Base-by-base conservation (phyloP, 1,140 invertebrate species). In the Aphidius ervi region DNA sequence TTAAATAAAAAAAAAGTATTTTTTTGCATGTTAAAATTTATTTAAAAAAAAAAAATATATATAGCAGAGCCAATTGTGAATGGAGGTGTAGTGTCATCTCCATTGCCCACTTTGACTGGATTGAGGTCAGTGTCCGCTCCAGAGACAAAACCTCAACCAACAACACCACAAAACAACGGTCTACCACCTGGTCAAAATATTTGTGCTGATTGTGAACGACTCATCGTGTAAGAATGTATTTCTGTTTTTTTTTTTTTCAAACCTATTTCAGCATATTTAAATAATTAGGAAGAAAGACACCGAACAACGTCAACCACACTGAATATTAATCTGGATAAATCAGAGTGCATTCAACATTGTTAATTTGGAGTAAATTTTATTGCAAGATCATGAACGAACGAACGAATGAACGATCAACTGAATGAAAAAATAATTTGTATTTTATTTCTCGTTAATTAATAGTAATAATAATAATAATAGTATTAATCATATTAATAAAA, bases 201-300 rank as follows among this genome's bases (percentile, higher is more conserved):
- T 79, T 96, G 93, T 81, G 89, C 90, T 62, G 92, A 95, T 70
- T 96, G 93, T 82, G 92, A 94, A 80, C 87, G 92, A 74, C 86
- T 95, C 71, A 95, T 95, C 80, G 91, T 93, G 92, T 95, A 92
- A 93, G 91, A 48, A 61, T 49, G 47, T 48, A 39, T 53, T 49
- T 43, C 20, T 9, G 46, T 16, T 40, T 50, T 57, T 40, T 60
- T 41, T 50, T 47, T 10, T 55, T 56, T 43, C 20, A 39, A 16
- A 23, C 10, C 39, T 41, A 5, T 54, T 53, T 63, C 61, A 63
- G 58, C 63, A 48, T 31, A 31, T 54, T 65, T 56, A 65, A 69
- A 66, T 65, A 7, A 43, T 7, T 9, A 6, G 20, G 66, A 60
- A 23, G 6, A 41, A 52, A 46, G 43, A 45, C 53, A 62, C 20